Percentiles rank a stretch among this genome's conserved stretches.
Conservation (phyloP, 2,113 vertebrate genomes). For the Micromys minutus region DNA sequence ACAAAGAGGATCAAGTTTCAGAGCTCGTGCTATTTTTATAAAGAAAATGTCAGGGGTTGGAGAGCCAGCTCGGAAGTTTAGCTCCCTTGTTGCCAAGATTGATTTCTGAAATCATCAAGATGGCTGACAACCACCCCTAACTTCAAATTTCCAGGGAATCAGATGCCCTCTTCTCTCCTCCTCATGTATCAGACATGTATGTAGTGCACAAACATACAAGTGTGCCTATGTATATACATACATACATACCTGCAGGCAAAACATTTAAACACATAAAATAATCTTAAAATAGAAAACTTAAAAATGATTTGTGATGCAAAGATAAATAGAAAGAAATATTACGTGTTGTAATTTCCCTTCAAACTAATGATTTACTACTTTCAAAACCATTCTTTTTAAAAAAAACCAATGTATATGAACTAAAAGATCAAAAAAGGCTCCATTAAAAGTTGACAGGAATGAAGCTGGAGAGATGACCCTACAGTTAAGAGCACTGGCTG, state of each 20-base stretch:
- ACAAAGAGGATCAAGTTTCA: not conserved
- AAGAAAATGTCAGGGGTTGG: not conserved
- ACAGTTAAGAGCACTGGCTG: not conserved
- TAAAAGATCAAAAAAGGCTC: not conserved
- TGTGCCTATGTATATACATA: not conserved
- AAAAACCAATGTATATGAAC: not conserved
- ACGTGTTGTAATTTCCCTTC: not conserved
- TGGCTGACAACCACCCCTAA: not conserved
- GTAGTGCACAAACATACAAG: not conserved
- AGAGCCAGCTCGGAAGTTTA: not conserved
- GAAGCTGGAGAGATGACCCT: not conserved
- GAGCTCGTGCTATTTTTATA: not conserved
- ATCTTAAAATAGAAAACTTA: not conserved
- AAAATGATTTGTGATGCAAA: not conserved
- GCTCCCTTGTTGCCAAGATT: too few species aligned
- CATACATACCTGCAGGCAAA: not conserved
- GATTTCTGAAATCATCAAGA: not conserved
- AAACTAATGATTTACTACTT: not conserved
- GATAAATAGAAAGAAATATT: not conserved
- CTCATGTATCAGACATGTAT: not conserved
- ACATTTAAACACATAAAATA: not conserved
- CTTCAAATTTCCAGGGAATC: not conserved
- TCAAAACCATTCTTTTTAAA: slow-evolving; percentile 15
- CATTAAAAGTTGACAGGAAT: not conserved
- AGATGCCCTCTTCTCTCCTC: not conserved